These are phyloP conservation scores for Pseudanteris insignis DNA, from an alignment of 2,888 invertebrate genomes.

Conservation along the genomic window DNA sequence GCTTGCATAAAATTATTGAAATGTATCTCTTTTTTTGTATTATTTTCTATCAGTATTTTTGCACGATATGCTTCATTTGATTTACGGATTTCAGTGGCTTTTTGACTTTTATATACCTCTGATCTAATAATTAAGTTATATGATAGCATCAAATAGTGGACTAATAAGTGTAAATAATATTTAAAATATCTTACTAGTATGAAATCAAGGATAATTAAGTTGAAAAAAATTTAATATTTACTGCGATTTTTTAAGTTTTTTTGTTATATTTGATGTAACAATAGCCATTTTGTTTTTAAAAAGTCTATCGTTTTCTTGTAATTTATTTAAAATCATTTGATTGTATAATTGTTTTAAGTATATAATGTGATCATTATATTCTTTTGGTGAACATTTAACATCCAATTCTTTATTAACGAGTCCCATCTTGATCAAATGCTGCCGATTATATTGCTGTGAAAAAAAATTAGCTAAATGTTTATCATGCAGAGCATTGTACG, in stretches of 20 bases:
- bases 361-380: slow-evolving; percentile 66
- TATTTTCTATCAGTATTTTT: slow-evolving; percentile 7
- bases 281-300: too few relatives aligned
- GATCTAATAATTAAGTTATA: too few relatives aligned
- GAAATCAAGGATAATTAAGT: too few relatives aligned
- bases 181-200: slow-evolving; percentile 3
- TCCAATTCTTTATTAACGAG: slow-evolving; percentile 62
- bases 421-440: slow-evolving; percentile 43
- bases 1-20: slow-evolving; percentile 28
- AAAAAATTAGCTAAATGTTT: slow-evolving; percentile 55
- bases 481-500: slow-evolving; percentile 62
- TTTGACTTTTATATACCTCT: too few relatives aligned
- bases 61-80: slow-evolving; percentile 10
- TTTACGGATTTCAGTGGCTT: slow-evolving; percentile 20
- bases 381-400: slow-evolving; percentile 64
- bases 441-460: slow-evolving; percentile 33
- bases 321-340: slow-evolving; percentile 51
- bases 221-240: too few relatives aligned
- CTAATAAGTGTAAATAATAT: background rate
- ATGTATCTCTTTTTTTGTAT: slow-evolving; percentile 3
- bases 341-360: slow-evolving; percentile 60
- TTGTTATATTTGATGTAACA: too few relatives aligned
- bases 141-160: too few relatives aligned
- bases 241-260: too few relatives aligned
- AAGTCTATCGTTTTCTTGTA: slow-evolving; percentile 43